Conservation (phyloP, 2,113 vertebrate species). For the Rhynchopsitta pachyrhyncha region DNA sequence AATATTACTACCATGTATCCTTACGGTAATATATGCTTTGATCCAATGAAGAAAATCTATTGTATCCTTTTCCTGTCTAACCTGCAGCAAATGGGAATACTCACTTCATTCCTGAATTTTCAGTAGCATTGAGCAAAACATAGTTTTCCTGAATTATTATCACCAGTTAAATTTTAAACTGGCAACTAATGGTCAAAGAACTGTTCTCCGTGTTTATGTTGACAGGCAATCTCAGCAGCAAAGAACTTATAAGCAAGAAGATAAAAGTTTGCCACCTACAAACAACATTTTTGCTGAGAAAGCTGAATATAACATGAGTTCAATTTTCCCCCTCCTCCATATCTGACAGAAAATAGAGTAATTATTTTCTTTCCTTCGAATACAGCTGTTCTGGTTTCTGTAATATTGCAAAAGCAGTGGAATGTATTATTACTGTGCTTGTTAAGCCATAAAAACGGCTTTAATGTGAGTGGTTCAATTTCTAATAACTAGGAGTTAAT, state of each 20-base stretch:
- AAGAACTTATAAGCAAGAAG: neutral
- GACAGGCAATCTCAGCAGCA: neutral
- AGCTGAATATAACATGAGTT: neutral
- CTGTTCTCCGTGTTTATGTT: neutral
- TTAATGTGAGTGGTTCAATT: neutral
- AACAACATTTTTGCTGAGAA: neutral
- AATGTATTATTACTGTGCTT: neutral
- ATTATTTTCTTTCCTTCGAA: neutral
- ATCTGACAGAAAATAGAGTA: neutral
- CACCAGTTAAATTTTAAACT: neutral
- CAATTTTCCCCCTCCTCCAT: rapidly evolving
- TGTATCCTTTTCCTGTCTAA: neutral
- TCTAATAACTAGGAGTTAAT: neutral
- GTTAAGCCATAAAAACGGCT: neutral
- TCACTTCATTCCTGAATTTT: neutral
- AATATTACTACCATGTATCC: neutral
- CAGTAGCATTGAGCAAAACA: neutral
- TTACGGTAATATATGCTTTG: neutral
- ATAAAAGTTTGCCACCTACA: neutral
- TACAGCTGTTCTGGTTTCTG: neutral
- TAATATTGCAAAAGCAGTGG: neutral
- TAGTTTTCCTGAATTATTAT: neutral
- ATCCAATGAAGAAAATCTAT: neutral
- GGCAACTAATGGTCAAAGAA: neutral
- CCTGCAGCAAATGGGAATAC: neutral